Evolutionary conservation across 2,888 invertebrate genomes (phyloP).

Genomic region (Cremastinae sp.): DNA sequence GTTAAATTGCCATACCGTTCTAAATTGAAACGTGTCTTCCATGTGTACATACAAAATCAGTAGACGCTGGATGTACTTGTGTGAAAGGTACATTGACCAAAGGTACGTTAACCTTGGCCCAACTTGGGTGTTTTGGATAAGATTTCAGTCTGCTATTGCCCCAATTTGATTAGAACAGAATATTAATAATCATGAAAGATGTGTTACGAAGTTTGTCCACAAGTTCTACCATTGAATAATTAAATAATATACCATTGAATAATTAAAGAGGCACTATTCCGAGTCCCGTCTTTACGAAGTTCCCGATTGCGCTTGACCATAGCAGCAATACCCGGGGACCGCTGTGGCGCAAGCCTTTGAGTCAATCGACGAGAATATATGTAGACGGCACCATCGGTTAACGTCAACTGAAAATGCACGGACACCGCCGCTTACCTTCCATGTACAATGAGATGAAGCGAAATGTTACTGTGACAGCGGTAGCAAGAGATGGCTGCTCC

Average conservation of each 20-base stretch:
- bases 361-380: constrained; percentile 37
- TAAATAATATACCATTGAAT: constrained; percentile 59
- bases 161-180: constrained; percentile 70
- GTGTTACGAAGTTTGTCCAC: constrained; percentile 64
- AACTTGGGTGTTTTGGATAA: constrained; percentile 22
- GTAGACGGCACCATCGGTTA: constrained; percentile 31
- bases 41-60: neutral
- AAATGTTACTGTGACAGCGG: constrained; percentile 27
- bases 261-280: constrained; percentile 61
- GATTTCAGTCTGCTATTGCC: constrained; percentile 46
- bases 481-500: constrained; percentile 39
- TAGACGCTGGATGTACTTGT: neutral
- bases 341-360: constrained; percentile 34
- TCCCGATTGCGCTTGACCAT: constrained; percentile 43
- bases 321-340: constrained; percentile 24
- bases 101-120: constrained; percentile 28
- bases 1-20: neutral
- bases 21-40: neutral
- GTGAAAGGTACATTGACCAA: constrained; percentile 19
- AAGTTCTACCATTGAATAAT: constrained; percentile 45
- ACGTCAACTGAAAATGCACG: constrained; percentile 36
- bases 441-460: constrained; percentile 10
- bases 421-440: neutral
- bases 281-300: constrained; percentile 22
- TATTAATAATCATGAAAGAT: constrained; percentile 71